These are phyloP conservation scores for Drosophila diplacantha DNA, from an alignment of 2,888 invertebrate species.

Conservation along the genomic window DNA sequence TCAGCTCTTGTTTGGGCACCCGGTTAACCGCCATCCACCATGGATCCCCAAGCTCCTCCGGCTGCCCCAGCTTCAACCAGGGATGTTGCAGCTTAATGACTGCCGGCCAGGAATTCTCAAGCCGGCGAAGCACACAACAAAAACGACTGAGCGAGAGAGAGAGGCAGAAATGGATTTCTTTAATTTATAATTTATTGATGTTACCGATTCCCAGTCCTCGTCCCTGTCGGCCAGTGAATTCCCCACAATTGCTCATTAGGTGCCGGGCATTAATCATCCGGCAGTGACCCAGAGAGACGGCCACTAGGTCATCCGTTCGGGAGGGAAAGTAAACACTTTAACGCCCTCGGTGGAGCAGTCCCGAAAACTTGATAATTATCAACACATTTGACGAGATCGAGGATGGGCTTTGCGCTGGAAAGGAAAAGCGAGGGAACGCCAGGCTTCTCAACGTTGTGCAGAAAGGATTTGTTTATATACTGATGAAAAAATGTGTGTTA, in stretches of 20 bases:
- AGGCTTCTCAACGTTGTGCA: background rate
- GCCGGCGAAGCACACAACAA: conserved; percentile 25
- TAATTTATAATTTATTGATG: conserved; percentile 73
- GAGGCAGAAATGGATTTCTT: conserved; percentile 66
- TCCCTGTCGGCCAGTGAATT: conserved; percentile 30
- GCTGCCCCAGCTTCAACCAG: conserved; percentile 1
- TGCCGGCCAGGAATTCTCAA: conserved; percentile 67
- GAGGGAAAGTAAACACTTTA: conserved; percentile 42
- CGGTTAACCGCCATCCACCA: conserved; percentile 16
- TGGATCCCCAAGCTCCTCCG: background rate
- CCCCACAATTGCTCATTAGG: conserved; percentile 68
- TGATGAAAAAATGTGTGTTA: background rate
- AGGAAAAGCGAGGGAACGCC: background rate
- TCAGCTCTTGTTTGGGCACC: conserved; percentile 52
- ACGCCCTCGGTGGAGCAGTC: conserved; percentile 36
- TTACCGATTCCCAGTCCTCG: conserved; percentile 55
- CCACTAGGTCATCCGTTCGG: conserved; percentile 35
- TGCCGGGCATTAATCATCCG: conserved; percentile 61
- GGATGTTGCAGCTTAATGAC: conserved; percentile 59
- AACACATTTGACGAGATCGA: conserved; percentile 54
- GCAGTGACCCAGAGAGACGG: conserved; percentile 40
- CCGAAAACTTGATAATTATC: conserved; percentile 63
- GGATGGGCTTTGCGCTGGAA: conserved; percentile 8
- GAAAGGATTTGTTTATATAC: conserved; percentile 12
- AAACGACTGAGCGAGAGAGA: conserved; percentile 1